A percentile compares a stretch with the other conserved stretches of the same genome.
These are phyloP conservation scores for Tiaroga cobitis DNA, from an alignment of 2,797 vertebrate species.

Conservation along the genomic window DNA sequence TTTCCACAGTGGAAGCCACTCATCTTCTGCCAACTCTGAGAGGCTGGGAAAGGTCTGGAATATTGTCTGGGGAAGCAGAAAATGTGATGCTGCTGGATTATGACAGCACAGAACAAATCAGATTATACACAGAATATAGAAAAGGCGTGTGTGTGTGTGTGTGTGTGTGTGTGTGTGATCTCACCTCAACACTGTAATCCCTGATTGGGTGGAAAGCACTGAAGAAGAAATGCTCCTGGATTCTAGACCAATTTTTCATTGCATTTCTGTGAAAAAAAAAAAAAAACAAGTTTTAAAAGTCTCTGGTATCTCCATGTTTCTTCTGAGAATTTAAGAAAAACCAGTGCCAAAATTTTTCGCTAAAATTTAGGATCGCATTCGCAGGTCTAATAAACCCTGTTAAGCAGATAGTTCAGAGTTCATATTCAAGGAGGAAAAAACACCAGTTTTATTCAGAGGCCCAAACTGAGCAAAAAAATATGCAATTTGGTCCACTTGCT, in stretches of 20 bases:
- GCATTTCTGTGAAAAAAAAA: slow-evolving; percentile 82
- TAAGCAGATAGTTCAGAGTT: background rate
- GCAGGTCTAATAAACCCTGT: background rate
- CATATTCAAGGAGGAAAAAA: background rate
- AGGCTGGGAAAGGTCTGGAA: slow-evolving; percentile 89
- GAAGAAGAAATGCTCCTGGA: slow-evolving; percentile 97
- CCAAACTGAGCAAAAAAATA: background rate
- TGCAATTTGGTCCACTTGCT: background rate
- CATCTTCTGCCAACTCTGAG: slow-evolving; percentile 89
- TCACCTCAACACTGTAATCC: slow-evolving; percentile 91
- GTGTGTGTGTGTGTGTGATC: slow-evolving; percentile 11
- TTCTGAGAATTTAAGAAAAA: background rate
- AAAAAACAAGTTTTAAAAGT: background rate
- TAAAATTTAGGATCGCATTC: background rate
- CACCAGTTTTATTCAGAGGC: background rate
- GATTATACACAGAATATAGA: background rate
- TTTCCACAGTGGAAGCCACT: slow-evolving; percentile 88
- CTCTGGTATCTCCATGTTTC: background rate
- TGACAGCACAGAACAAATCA: background rate
- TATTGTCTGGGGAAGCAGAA: slow-evolving; percentile 81
- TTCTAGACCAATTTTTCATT: slow-evolving; percentile 91
- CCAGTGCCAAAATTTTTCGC: background rate
- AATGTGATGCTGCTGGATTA: background rate
- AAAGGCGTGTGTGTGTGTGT: too few relatives aligned
- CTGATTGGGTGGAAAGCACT: slow-evolving; percentile 85